A percentile compares a stretch with the other conserved stretches of the same genome.
Evolutionary conservation across 1,140 invertebrate species (phyloP).

Genomic region (Euwallacea fornicatus): DNA sequence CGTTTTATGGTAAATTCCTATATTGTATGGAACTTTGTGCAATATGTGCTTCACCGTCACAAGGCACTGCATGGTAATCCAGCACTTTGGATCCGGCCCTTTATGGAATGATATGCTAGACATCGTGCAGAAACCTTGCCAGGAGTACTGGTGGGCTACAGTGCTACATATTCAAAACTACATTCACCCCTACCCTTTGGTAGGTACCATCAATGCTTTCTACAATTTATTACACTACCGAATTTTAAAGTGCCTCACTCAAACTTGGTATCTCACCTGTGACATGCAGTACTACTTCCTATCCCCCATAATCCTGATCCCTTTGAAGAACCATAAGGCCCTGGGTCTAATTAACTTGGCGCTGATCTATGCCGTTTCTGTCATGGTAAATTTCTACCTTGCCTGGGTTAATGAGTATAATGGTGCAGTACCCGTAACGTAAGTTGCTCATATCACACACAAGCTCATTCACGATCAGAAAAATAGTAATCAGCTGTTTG

Average conservation of each 20-base stretch:
- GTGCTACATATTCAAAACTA: conserved; percentile 43
- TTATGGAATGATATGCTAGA: conserved; percentile 43
- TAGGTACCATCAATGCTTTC: conserved; percentile 17
- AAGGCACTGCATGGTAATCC: conserved; percentile 35
- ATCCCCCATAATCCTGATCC: conserved; percentile 59
- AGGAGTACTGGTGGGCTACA: conserved; percentile 42
- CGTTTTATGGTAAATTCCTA: conserved; percentile 38
- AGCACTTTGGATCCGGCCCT: conserved; percentile 42
- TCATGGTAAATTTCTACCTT: conserved; percentile 42
- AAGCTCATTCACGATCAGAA: too few species aligned
- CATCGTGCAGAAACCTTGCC: conserved; percentile 39
- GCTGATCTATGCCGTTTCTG: conserved; percentile 37
- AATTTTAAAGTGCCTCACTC: conserved; percentile 60
- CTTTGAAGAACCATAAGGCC: conserved; percentile 48
- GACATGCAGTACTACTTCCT: conserved; percentile 68
- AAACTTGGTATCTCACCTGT: conserved; percentile 67
- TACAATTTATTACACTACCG: conserved; percentile 1
- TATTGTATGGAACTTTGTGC: neutral
- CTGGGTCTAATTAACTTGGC: conserved; percentile 40
- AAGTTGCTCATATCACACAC: conserved; percentile 7
- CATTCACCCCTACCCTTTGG: conserved; percentile 41
- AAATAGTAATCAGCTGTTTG: conserved; percentile 31
- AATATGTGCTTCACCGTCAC: neutral
- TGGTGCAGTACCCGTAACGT: conserved; percentile 44
- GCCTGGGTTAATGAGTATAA: conserved; percentile 46